Percentiles rank a stretch among this genome's conserved stretches.
Conservation (phyloP, 2,888 invertebrate species). For the Biston betularia region DNA sequence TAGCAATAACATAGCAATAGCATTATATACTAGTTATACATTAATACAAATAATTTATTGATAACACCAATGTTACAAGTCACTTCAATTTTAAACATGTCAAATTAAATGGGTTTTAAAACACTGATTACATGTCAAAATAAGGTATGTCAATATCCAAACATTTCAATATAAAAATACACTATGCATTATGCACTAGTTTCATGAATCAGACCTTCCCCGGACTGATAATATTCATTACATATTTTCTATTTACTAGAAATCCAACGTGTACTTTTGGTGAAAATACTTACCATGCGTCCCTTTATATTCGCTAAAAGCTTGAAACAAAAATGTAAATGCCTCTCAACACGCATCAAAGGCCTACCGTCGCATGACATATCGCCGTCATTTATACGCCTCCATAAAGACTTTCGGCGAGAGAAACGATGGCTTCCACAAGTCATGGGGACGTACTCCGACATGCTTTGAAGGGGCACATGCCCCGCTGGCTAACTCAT, state of each 20-base stretch:
- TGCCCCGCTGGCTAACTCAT: no score
- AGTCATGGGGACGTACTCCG: constrained; percentile 50
- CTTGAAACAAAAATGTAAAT: constrained; percentile 21
- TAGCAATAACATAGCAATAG: no score
- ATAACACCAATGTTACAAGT: no score
- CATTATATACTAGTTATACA: no score
- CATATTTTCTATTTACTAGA: background rate
- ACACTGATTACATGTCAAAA: no score
- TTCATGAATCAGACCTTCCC: no score
- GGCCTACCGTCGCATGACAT: constrained; percentile 32
- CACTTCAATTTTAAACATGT: no score
- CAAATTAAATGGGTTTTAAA: no score
- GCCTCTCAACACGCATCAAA: constrained; percentile 21
- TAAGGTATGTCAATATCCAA: no score
- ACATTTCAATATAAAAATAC: no score
- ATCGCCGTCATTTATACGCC: constrained; percentile 40
- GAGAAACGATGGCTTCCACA: constrained; percentile 61
- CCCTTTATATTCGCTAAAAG: constrained; percentile 14
- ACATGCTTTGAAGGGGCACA: constrained; percentile 4
- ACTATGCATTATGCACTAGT: no score
- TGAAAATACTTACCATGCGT: constrained; percentile 2
- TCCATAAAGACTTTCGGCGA: constrained; percentile 60
- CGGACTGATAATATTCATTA: background rate
- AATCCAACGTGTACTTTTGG: background rate
- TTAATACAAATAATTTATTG: no score